Conservation (phyloP, 2,888 invertebrate species). For the Phalera bucephala region DNA sequence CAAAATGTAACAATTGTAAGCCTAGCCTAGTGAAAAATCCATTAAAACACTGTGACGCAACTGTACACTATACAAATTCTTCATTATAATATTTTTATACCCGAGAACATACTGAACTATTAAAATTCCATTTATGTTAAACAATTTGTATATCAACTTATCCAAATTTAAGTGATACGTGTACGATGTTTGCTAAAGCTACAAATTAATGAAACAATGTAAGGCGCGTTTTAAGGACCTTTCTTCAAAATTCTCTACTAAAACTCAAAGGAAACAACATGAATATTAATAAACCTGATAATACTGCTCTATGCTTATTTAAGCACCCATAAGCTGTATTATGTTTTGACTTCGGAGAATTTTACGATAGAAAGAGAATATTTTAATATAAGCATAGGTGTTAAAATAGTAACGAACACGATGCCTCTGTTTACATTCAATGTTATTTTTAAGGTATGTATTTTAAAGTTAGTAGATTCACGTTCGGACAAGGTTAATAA, state of each 20-base stretch:
- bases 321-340: neutral
- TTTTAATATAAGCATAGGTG: neutral
- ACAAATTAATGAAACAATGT: neutral
- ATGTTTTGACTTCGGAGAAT: neutral
- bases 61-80: too few relatives aligned
- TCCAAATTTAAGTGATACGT: too few relatives aligned
- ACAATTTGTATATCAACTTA: too few relatives aligned
- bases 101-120: too few relatives aligned
- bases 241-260: neutral
- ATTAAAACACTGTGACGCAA: constrained; percentile 2
- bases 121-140: too few relatives aligned
- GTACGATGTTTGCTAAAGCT: neutral
- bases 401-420: neutral
- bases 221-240: neutral
- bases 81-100: too few relatives aligned
- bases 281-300: neutral
- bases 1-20: too few relatives aligned
- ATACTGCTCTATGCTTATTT: neutral
- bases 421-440: neutral
- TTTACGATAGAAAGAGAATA: neutral
- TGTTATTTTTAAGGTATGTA: neutral
- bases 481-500: too few relatives aligned
- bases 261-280: neutral
- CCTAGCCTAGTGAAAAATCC: neutral
- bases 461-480: too few relatives aligned